Evolutionary conservation across 2,888 invertebrate species (phyloP), one percentile per base, ranked within the genome.

Genomic region (Agrypnus murinus): DNA sequence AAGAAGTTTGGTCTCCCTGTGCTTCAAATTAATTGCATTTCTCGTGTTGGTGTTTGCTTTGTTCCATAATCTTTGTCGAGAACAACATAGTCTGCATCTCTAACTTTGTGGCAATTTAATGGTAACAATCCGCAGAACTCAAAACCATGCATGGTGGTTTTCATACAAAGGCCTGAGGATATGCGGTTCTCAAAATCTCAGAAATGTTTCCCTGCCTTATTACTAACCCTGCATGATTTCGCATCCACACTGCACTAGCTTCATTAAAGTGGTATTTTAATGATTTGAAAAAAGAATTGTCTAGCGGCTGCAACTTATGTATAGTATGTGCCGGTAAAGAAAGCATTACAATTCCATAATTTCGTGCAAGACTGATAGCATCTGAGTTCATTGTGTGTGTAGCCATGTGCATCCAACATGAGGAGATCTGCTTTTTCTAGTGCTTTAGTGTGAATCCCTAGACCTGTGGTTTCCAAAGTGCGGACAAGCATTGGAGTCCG

Each of bases 301-400:
- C 74, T 31, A 77, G 48, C 25, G 74, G 74, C 46, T 78, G 79
- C 9, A 77, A 55, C 40, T 76, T 58, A 74, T 77, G 77, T n/a
- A 77, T 79, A 1, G 75, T 79, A 65, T 79, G 78, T 6, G 71
- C 74, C 31, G 78, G 77, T 32, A 78, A 62, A 63, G 74, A 74
- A 17, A 79, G 59, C 70, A 78, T 66, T 9, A 75, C 65, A 10
- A 79, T 73, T 50, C 77, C 74, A 71, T 77, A 60, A 25, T 72
- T 67, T 32, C 74, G 57, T 19, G 77, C 74, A 65, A 75, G 55
- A 38, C 63, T 43, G 8, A 77, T 17, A 36, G 76, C 76, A 15
- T 76, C 73, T 12, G 77, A 66, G 67, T 77, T 53, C 68, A 63
- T 53, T 65, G 69, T 53, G 62, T 40, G 40, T 9, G 40, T 40